Base-by-base conservation (phyloP, 2,888 invertebrate species). In the Folsomia manolachei region DNA sequence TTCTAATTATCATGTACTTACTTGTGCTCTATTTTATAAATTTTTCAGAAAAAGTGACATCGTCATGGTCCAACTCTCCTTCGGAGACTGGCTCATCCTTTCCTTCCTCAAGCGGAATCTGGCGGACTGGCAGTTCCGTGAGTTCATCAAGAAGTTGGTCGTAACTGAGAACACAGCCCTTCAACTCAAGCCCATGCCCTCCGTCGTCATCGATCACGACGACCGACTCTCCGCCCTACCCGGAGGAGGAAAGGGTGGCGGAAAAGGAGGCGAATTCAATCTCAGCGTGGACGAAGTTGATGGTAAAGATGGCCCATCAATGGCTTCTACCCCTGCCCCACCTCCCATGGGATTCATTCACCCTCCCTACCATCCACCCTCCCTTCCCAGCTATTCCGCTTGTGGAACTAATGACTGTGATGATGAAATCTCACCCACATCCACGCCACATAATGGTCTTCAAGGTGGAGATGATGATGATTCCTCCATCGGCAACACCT, bases 11-110 rank as follows among this genome's bases (percentile, higher is more conserved):
- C n/a, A n/a, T n/a, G n/a, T n/a, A n/a, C n/a, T n/a, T n/a, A n/a
- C n/a, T n/a, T n/a, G n/a, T n/a, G n/a, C n/a, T n/a, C n/a, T n/a
- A n/a, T n/a, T n/a, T n/a, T n/a, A n/a, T n/a, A n/a, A n/a, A n/a
- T n/a, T 39, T 39, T 39, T 39, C 14, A 67, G 62, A 18, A 63
- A 60, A 24, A 56, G 61, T 11, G 56, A 63, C 19, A 60, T 74
- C n/a, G 63, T 68, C n/a, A 60, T 69, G 2, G 51, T 74, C 24
- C 71, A 71, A 11, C 63, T 74, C 18, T 26, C 63, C 4, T 74
- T 71, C 14, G 74, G 74, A 1, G 74, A 74, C 21, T 74, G 74
- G 74, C 60, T 74, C 18, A 68, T 74, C 0, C 71, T 74, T 23
- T 52, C 39, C 24, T 74, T 74, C 53, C 24, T 74, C 51, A 71